Evolutionary conservation across 2,797 vertebrate species (phyloP).

Genomic region (Sebastes steindachneri): DNA sequence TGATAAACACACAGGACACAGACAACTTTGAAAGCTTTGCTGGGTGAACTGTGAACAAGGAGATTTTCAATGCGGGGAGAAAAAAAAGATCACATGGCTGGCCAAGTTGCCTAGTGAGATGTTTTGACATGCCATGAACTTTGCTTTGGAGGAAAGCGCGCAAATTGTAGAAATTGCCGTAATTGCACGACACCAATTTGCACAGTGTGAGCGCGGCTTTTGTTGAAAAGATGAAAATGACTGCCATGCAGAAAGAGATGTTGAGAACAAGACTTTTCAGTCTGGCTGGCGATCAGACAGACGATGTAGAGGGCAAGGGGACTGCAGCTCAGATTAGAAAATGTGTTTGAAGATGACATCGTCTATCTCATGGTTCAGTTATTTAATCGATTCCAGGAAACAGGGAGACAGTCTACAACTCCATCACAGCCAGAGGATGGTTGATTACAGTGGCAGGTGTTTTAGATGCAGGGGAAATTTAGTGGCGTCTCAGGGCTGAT

Average conservation of each 20-base stretch:
- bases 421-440: constrained; percentile 47
- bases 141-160: constrained; percentile 48
- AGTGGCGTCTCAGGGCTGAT: constrained; percentile 57
- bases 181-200: constrained; percentile 68
- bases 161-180: constrained; percentile 67
- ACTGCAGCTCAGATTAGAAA: constrained; percentile 36
- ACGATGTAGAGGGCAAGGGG: constrained; percentile 23
- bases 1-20: constrained; percentile 67
- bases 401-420: constrained; percentile 35
- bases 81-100: constrained; percentile 60
- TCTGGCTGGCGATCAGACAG: constrained; percentile 40
- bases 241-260: constrained; percentile 27
- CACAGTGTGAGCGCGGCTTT: constrained; percentile 42
- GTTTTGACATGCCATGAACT: constrained; percentile 71
- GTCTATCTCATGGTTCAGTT: constrained; percentile 61
- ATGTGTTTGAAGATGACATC: constrained; percentile 60
- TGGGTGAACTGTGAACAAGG: constrained; percentile 65
- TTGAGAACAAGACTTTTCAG: constrained; percentile 13
- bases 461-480: constrained; percentile 53
- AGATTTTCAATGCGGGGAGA: constrained; percentile 52
- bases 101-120: constrained; percentile 66
- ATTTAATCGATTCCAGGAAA: constrained; percentile 62
- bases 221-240: constrained; percentile 61
- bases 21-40: constrained; percentile 67
- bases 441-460: constrained; percentile 67